Percentiles rank a stretch among this genome's conserved stretches.
Conservation (phyloP, 2,113 vertebrate species). For the Labeo rohita region DNA sequence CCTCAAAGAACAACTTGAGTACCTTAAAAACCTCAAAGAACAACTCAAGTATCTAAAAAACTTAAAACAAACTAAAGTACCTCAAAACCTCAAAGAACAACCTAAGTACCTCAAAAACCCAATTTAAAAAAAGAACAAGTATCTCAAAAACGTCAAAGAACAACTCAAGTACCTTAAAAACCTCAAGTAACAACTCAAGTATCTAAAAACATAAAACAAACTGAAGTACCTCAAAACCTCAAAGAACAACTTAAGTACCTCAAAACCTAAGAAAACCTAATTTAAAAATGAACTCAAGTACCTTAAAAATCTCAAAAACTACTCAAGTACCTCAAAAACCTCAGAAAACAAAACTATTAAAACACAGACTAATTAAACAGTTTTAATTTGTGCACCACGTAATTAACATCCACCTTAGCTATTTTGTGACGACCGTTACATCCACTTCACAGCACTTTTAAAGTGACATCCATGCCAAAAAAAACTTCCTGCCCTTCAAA, state of each 20-base stretch:
- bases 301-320: too few species aligned
- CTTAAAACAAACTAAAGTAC: too few species aligned
- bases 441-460: not conserved
- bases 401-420: not conserved
- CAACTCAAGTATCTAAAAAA: too few species aligned
- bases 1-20: not conserved
- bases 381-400: not conserved
- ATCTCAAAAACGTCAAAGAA: too few species aligned
- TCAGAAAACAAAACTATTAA: not conserved
- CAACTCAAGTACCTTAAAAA: not conserved
- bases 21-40: not conserved
- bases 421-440: not conserved
- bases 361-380: not conserved
- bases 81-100: too few species aligned
- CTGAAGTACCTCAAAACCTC: too few species aligned
- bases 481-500: conserved; percentile 12
- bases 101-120: too few species aligned
- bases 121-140: too few species aligned
- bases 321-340: too few species aligned
- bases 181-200: not conserved
- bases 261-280: not conserved
- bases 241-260: not conserved
- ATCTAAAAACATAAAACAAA: not conserved
- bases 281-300: not conserved
- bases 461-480: conserved; percentile 12